These are phyloP conservation scores for Biston betularia DNA, from an alignment of 2,888 invertebrate species.

Conservation along the genomic window DNA sequence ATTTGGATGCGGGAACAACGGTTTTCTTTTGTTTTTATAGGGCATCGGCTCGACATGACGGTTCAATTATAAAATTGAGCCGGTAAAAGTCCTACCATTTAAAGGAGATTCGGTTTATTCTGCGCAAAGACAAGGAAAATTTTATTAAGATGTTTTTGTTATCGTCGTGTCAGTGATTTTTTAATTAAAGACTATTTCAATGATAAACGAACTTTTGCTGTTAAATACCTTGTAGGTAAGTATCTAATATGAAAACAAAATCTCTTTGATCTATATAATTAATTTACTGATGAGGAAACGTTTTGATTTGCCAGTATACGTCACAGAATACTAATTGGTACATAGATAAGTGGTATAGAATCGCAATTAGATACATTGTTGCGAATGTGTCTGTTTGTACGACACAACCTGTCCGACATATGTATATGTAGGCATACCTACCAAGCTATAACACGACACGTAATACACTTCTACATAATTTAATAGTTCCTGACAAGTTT, in stretches of 20 bases:
- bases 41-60: constrained; percentile 10
- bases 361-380: too few relatives aligned
- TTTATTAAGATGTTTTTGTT: neutral
- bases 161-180: neutral
- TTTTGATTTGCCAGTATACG: too few relatives aligned
- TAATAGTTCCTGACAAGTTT: constrained; percentile 49
- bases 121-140: neutral
- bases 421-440: constrained; percentile 34
- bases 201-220: too few relatives aligned
- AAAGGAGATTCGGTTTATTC: constrained; percentile 3
- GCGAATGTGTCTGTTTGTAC: constrained; percentile 46
- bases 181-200: too few relatives aligned
- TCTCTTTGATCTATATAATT: neutral
- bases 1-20: constrained; percentile 43
- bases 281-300: neutral
- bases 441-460: constrained; percentile 53
- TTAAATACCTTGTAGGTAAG: neutral
- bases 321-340: too few relatives aligned
- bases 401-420: constrained; percentile 42
- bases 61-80: constrained; percentile 32
- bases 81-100: neutral
- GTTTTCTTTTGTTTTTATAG: constrained; percentile 32
- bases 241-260: neutral
- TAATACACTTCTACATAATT: constrained; percentile 50
- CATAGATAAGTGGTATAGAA: too few relatives aligned